Percentiles rank a stretch among this genome's conserved stretches.
These are phyloP conservation scores for Serrognathus titanus DNA, from an alignment of 2,888 invertebrate genomes.

Conservation along the genomic window DNA sequence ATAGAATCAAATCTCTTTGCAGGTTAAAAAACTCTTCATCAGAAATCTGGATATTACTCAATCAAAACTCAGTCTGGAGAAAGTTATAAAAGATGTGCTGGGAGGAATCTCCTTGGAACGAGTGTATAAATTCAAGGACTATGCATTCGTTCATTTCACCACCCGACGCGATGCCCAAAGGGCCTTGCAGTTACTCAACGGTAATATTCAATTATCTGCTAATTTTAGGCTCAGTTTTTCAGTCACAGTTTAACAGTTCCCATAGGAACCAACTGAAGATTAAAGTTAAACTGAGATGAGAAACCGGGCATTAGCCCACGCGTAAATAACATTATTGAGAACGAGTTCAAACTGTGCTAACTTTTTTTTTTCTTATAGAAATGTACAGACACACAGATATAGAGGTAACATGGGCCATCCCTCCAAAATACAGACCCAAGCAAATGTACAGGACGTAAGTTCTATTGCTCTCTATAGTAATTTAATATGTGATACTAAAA, in stretches of 20 bases:
- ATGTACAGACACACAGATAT: slow-evolving; percentile 2
- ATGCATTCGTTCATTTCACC: slow-evolving; percentile 58
- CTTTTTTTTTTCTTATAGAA: slow-evolving; percentile 4
- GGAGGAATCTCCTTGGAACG: slow-evolving; percentile 30
- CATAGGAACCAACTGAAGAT: too few relatives aligned
- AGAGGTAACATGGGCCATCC: slow-evolving; percentile 13
- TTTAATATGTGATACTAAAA: too few relatives aligned
- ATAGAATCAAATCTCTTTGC: slow-evolving; percentile 39
- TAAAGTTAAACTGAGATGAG: background rate
- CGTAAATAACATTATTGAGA: too few relatives aligned
- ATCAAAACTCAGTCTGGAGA: slow-evolving; percentile 52
- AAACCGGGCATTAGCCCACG: too few relatives aligned
- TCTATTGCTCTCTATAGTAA: too few relatives aligned
- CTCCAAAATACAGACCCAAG: slow-evolving; percentile 10
- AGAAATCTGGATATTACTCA: slow-evolving; percentile 61
- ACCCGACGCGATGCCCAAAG: slow-evolving; percentile 50
- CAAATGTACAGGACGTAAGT: background rate
- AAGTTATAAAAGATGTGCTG: slow-evolving; percentile 19
- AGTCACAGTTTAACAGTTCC: too few relatives aligned
- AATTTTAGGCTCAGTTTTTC: too few relatives aligned
- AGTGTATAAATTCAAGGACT: slow-evolving; percentile 57
- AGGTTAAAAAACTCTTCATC: slow-evolving; percentile 76
- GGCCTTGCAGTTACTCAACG: slow-evolving; percentile 36
- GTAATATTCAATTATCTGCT: slow-evolving; percentile 27
- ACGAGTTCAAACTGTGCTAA: background rate